Evolutionary conservation across 2,113 vertebrate genomes (phyloP).

Genomic region (Smithornis capensis): DNA sequence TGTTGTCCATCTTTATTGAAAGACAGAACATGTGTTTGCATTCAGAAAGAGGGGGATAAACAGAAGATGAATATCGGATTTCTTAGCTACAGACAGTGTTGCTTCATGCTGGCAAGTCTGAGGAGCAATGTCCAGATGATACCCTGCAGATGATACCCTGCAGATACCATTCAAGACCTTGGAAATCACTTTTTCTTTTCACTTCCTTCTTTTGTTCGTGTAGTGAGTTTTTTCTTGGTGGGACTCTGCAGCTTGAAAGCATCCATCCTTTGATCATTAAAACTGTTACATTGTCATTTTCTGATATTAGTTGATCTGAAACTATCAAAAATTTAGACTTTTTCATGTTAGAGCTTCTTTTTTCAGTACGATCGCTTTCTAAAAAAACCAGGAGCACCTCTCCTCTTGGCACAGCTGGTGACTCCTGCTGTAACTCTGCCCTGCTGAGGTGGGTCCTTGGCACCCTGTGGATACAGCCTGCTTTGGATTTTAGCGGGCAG

Average conservation of each 20-base stretch:
- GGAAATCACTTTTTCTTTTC: background rate
- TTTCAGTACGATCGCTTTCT: background rate
- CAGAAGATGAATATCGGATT: background rate
- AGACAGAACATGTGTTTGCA: slow-evolving; percentile 22
- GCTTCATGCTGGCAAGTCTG: background rate
- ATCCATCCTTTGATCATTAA: background rate
- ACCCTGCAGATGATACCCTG: background rate
- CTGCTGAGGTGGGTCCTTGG: background rate
- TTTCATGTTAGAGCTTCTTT: background rate
- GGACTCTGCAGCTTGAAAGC: background rate
- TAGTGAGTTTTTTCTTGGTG: background rate
- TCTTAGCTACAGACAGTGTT: background rate
- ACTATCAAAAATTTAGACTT: background rate
- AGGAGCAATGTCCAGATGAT: background rate
- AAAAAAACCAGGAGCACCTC: background rate
- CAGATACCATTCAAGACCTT: background rate
- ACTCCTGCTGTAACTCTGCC: background rate
- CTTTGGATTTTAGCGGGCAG: background rate
- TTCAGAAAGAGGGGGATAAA: background rate
- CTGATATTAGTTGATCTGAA: background rate
- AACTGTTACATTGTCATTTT: background rate
- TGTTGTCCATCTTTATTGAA: background rate
- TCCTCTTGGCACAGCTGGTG: fast-evolving
- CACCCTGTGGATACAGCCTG: too few species aligned
- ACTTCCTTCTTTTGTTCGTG: background rate